These are phyloP conservation scores for Cydia pomonella DNA, from an alignment of 1,140 invertebrate species.

Conservation along the genomic window DNA sequence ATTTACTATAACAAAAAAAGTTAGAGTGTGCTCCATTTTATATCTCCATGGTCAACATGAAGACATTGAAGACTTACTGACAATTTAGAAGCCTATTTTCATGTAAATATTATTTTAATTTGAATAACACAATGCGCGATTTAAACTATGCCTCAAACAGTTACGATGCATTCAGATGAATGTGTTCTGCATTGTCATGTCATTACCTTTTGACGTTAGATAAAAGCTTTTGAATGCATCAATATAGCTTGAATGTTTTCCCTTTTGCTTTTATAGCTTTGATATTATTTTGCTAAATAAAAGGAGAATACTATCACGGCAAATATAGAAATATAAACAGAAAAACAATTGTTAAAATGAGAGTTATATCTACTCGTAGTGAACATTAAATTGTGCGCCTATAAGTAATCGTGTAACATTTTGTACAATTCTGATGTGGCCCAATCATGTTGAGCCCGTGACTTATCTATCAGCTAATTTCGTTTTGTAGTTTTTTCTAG, in stretches of 20 bases:
- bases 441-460: slow-evolving; percentile 63
- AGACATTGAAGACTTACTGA: too few species aligned
- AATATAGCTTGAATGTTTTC: slow-evolving; percentile 19
- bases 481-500: slow-evolving; percentile 34
- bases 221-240: slow-evolving; percentile 21
- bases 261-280: slow-evolving; percentile 24
- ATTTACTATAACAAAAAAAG: too few species aligned
- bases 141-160: background rate
- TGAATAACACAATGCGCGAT: background rate
- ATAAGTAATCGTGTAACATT: slow-evolving; percentile 23
- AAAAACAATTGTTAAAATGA: slow-evolving; percentile 13
- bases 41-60: too few species aligned
- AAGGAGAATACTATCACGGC: background rate
- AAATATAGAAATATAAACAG: slow-evolving; percentile 10
- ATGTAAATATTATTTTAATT: too few species aligned
- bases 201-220: background rate
- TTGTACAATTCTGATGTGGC: slow-evolving; percentile 66
- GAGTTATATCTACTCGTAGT: background rate
- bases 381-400: background rate
- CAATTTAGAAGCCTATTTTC: slow-evolving; percentile 1
- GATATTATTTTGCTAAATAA: slow-evolving; percentile 27
- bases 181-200: background rate
- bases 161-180: slow-evolving; percentile 4
- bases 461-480: slow-evolving; percentile 43
- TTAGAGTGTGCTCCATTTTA: too few species aligned